phyloP scores from a whole-genome alignment of 2,888 invertebrate genomes.

The Cheiracanthium punctorium region DNA sequence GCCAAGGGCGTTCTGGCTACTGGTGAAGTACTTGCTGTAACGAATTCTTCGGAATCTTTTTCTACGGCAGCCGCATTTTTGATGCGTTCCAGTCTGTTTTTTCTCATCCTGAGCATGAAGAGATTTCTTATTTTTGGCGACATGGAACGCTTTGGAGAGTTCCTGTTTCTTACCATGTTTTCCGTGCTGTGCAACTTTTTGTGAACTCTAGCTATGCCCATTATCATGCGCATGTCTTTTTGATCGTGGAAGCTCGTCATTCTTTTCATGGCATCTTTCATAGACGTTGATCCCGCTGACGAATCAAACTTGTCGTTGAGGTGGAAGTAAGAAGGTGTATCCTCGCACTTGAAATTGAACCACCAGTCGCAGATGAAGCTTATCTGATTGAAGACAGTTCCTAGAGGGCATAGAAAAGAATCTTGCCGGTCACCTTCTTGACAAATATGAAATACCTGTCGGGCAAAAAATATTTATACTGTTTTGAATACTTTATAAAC shows the following conservation, averaged over 20 bases:
- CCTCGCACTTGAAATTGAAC: slow-evolving; percentile 93
- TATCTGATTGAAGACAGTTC: slow-evolving; percentile 92
- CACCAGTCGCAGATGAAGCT: slow-evolving; percentile 95
- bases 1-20: background rate
- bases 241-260: slow-evolving; percentile 23
- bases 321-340: slow-evolving; percentile 85
- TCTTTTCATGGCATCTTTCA: slow-evolving; percentile 25
- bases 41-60: background rate
- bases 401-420: slow-evolving; percentile 92
- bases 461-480: background rate
- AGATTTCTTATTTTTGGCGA: background rate
- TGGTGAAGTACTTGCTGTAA: background rate
- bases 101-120: background rate
- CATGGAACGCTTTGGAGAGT: background rate
- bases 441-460: slow-evolving; percentile 88
- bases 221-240: background rate
- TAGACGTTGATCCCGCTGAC: background rate
- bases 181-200: background rate
- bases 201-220: background rate
- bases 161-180: background rate
- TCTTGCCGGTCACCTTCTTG: slow-evolving; percentile 89
- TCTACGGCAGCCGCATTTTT: background rate
- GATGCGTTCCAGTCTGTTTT: background rate
- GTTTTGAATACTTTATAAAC: background rate
- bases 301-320: slow-evolving; percentile 84